Evolutionary conservation across 2,888 invertebrate species (phyloP).

Genomic region (Eilema caniola): DNA sequence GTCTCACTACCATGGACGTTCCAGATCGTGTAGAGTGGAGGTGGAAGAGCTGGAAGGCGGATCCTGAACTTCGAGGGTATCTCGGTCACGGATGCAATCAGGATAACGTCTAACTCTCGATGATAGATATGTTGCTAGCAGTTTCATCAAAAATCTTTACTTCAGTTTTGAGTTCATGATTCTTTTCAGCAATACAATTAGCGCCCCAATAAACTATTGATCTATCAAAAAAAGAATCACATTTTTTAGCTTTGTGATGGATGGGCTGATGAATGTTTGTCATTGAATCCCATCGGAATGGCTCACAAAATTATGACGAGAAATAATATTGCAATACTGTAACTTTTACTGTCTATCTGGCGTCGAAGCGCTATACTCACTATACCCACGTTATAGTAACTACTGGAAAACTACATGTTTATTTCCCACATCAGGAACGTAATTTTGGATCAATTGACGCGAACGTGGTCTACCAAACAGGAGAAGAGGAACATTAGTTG

Average conservation of each 20-base stretch:
- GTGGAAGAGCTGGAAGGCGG: no score
- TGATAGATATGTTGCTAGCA: no score
- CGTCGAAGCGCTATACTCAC: neutral
- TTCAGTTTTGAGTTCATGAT: no score
- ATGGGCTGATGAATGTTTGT: slow-evolving; percentile 18
- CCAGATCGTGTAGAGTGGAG: no score
- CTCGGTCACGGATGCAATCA: no score
- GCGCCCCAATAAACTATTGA: neutral
- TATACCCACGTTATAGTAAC: neutral
- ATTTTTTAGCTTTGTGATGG: neutral
- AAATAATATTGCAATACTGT: neutral
- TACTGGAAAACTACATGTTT: no score
- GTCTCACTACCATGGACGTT: no score
- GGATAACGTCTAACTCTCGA: no score
- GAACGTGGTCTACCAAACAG: neutral
- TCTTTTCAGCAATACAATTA: neutral
- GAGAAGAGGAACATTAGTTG: neutral
- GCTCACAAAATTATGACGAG: slow-evolving; percentile 7
- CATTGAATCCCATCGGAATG: slow-evolving; percentile 19
- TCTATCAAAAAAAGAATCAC: slow-evolving; percentile 2
- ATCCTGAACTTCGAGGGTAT: no score
- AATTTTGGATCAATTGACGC: neutral
- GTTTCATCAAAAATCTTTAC: no score
- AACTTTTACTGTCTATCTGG: neutral
- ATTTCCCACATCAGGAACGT: neutral